Evolutionary conservation across 2,113 vertebrate species (phyloP), one percentile per base, ranked within the genome.

Genomic region (Rhinoderma darwinii): DNA sequence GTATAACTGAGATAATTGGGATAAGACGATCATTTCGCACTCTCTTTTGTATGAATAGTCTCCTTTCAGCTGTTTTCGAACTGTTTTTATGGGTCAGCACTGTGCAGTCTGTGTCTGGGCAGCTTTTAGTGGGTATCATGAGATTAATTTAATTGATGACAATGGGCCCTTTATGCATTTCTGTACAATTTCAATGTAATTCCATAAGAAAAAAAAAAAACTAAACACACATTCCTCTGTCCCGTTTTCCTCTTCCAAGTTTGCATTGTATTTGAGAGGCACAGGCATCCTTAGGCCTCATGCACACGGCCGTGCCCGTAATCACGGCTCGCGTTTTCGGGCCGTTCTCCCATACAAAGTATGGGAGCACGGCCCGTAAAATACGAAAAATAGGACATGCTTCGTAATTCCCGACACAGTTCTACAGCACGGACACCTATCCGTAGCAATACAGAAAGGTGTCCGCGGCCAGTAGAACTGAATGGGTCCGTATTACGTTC

Each of bases 121-220:
- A 0, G 68, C 37, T 6, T 37, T 72, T 20, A 35, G 15, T 7
- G 30, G 32, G 3, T 39, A 70, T 70, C 66, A 37, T 25, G 18
- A 72, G 68, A 72, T 72, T 39, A 22, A 72, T 72, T 9, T 72
- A 72, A 72, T 72, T 39, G 35, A 41, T 72, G 35, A 72, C 68
- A 72, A 72, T 72, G 35, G 37, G 17, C 35, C 30, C 68, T 72
- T 72, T 72, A 72, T 72, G 68, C 68, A 41, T 41, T 41, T 72
- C 37, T 12, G 2, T 39, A 72, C 68, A 72, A 72, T 72, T 41
- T 72, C 4, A 0, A 25, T 72, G 66, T 39, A 72, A 39, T 39
- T 41, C 35, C 68, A 11, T 2, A 72, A n/a, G n/a, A n/a, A n/a
- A n/a, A n/a, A n/a, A n/a, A n/a, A n/a, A n/a, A n/a, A n/a, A n/a